phyloP scores from a whole-genome alignment of 1,140 invertebrate species.

The Yoshiicerus persimilis region DNA sequence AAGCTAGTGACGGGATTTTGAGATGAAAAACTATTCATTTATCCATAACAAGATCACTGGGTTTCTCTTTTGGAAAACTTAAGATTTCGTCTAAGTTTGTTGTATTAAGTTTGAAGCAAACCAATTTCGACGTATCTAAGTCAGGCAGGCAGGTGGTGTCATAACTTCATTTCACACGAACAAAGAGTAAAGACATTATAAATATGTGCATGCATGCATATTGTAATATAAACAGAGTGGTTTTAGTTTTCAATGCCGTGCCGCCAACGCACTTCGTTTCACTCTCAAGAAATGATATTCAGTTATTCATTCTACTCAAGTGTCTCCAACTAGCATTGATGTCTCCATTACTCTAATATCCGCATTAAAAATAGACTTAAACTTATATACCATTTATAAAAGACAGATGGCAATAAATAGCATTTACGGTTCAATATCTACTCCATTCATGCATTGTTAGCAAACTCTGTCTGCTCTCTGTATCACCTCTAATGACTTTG shows the following conservation, averaged over 20 bases:
- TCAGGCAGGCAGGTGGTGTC: not conserved
- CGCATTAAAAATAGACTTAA: not conserved
- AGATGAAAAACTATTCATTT: constrained; percentile 20
- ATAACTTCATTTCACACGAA: not conserved
- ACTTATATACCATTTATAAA: not conserved
- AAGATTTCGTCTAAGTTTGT: constrained; percentile 7
- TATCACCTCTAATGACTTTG: not conserved
- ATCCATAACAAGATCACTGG: constrained; percentile 13
- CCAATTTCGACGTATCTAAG: not conserved
- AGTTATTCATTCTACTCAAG: not conserved
- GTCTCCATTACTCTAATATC: not conserved
- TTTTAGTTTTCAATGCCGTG: not conserved
- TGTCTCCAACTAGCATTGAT: too few relatives aligned
- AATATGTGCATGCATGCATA: not conserved
- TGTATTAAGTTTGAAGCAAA: not conserved
- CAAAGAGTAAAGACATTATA: not conserved
- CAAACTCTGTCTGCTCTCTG: not conserved
- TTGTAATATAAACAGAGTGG: not conserved
- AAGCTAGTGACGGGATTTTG: not conserved
- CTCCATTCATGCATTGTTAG: not conserved
- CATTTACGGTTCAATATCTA: not conserved
- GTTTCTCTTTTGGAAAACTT: constrained; percentile 18
- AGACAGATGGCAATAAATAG: not conserved
- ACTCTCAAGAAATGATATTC: not conserved
- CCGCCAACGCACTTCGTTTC: not conserved